phyloP scores from a whole-genome alignment of 2,888 invertebrate genomes.

The Xestoiulus laeticollis region DNA sequence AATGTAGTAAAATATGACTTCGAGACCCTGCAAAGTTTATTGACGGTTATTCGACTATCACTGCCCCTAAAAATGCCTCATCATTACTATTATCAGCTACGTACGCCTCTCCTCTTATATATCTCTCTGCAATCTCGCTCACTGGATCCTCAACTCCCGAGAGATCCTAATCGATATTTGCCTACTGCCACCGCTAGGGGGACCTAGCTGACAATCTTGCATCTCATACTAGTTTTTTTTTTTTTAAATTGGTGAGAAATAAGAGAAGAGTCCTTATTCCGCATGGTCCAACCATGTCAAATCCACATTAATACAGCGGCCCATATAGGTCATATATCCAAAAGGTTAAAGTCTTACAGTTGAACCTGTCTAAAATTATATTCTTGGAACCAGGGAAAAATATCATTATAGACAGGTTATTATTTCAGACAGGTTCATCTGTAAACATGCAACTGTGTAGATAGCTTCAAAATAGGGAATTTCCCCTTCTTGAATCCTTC shows the following conservation, averaged over 20 bases:
- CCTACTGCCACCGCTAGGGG: background rate
- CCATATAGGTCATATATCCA: too few species aligned
- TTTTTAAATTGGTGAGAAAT: background rate
- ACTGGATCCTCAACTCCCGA: background rate
- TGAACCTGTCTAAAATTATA: too few species aligned
- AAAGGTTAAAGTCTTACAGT: too few species aligned
- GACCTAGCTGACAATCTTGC: background rate
- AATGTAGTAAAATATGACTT: conserved; percentile 40
- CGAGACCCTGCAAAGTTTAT: conserved; percentile 43
- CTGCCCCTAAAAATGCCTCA: conserved; percentile 43
- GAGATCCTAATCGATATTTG: conserved; percentile 33
- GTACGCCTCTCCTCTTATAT: conserved; percentile 21
- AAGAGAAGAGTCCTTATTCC: too few species aligned
- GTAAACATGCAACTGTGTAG: too few species aligned
- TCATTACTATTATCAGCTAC: conserved; percentile 43
- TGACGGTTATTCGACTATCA: conserved; percentile 40
- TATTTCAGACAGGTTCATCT: too few species aligned
- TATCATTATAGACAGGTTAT: too few species aligned
- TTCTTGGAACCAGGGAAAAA: too few species aligned
- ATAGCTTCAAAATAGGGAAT: too few species aligned
- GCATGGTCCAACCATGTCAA: too few species aligned
- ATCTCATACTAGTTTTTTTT: background rate
- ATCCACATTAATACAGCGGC: too few species aligned
- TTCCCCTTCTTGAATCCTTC: too few species aligned
- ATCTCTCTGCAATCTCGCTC: conserved; percentile 7